Conservation (phyloP, 1,140 invertebrate species). For the Lethrus apterus region DNA sequence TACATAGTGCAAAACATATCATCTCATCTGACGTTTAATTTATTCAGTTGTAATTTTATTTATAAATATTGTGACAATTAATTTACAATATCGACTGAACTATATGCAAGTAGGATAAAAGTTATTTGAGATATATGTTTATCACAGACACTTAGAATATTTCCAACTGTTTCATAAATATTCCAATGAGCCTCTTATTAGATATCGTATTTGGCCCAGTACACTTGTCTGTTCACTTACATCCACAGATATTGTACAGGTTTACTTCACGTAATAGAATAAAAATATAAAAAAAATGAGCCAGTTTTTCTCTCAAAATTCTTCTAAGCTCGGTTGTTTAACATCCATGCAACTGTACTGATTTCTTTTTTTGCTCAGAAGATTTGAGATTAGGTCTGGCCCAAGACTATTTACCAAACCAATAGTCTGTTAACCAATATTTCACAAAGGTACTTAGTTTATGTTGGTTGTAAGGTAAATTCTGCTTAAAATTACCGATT, state of each 20-base stretch:
- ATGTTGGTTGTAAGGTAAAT: constrained; percentile 16
- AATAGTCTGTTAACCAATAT: constrained; percentile 14
- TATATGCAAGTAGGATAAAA: no score
- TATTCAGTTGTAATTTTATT: constrained; percentile 2
- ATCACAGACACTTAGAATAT: no score
- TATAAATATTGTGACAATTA: neutral
- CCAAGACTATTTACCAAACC: constrained; percentile 1
- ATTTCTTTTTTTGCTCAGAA: neutral
- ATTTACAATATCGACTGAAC: no score
- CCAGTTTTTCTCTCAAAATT: constrained; percentile 12
- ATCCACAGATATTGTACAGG: constrained; percentile 13
- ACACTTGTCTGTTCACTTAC: constrained; percentile 12
- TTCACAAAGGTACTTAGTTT: constrained; percentile 16
- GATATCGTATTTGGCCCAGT: constrained; percentile 10
- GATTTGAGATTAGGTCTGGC: neutral
- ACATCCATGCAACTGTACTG: no score
- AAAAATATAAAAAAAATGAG: no score
- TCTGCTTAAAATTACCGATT: constrained; percentile 6
- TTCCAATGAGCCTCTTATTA: constrained; percentile 7
- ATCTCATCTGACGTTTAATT: neutral
- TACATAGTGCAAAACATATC: neutral
- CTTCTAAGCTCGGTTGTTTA: no score
- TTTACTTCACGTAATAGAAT: no score
- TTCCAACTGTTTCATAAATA: no score
- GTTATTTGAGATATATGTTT: no score